phyloP scores from a whole-genome alignment of 30 jellyfish, hydroid and myxozoan species.

The Aurelia sp. region DNA sequence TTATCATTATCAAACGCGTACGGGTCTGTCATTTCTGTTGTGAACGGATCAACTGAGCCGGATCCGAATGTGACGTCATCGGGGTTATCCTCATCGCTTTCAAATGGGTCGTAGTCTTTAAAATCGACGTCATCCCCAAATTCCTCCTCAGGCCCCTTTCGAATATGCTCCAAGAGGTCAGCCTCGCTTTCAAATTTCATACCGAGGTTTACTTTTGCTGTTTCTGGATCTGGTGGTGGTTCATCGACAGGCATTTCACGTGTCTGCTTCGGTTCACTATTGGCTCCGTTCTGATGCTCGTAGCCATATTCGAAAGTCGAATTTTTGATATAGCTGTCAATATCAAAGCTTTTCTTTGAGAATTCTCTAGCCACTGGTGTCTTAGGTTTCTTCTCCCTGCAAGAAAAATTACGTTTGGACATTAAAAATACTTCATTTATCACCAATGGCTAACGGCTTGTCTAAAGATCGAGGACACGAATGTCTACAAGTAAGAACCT shows the following conservation, averaged over 20 bases:
- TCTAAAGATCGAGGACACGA: too few relatives aligned
- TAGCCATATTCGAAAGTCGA: conserved; percentile 41
- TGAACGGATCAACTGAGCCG: conserved; percentile 15
- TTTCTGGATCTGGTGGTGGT: conserved; percentile 14
- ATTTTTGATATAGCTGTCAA: conserved; percentile 28
- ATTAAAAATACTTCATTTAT: too few relatives aligned
- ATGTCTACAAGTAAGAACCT: too few relatives aligned
- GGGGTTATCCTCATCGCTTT: conserved; percentile 39
- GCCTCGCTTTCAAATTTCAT: conserved; percentile 61
- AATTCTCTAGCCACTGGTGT: not conserved
- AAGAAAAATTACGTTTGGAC: too few relatives aligned
- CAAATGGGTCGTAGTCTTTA: conserved; percentile 50
- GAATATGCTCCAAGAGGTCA: conserved; percentile 56
- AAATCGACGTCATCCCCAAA: conserved; percentile 23
- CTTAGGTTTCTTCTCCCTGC: not conserved
- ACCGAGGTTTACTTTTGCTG: conserved; percentile 46
- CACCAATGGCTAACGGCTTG: too few relatives aligned
- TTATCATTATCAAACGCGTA: conserved; percentile 11
- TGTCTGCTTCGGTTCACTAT: not conserved
- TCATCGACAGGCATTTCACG: not conserved
- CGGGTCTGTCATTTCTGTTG: conserved; percentile 20
- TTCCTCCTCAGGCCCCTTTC: conserved; percentile 25
- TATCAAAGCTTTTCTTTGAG: conserved; percentile 35
- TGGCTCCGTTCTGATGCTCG: conserved; percentile 21
- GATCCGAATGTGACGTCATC: conserved; percentile 10